Evolutionary conservation across 2,797 vertebrate species (phyloP).

Genomic region (Poeciliopsis turneri): DNA sequence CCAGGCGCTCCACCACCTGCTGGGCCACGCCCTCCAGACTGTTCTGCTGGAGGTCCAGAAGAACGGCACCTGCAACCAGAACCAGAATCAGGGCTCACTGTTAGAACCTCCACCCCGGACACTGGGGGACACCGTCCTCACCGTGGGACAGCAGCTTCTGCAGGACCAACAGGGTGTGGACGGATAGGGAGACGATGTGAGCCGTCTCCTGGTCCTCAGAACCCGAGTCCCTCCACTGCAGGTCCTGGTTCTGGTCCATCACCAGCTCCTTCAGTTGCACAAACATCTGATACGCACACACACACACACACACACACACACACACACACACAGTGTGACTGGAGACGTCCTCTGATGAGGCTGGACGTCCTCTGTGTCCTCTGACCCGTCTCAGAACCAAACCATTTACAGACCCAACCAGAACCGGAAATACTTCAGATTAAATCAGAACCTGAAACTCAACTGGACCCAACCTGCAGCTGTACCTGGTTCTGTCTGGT

Average conservation of each 20-base stretch:
- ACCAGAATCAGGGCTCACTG: background rate
- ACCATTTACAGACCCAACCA: background rate
- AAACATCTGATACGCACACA: constrained; percentile 82
- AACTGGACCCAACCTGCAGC: background rate
- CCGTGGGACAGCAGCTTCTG: constrained; percentile 85
- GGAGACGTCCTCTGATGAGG: background rate
- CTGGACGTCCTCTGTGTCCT: background rate
- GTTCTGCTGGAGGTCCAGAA: constrained; percentile 90
- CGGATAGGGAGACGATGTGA: constrained; percentile 88
- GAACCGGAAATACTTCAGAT: background rate
- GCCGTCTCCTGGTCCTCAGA: constrained; percentile 93
- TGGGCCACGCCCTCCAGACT: constrained; percentile 89
- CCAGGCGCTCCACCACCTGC: constrained; percentile 95
- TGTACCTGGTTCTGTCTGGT: constrained; percentile 45
- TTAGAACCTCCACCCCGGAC: background rate
- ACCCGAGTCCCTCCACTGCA: constrained; percentile 92
- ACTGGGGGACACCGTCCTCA: constrained; percentile 42
- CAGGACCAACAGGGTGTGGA: constrained; percentile 87
- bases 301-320: too few species aligned
- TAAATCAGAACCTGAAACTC: background rate
- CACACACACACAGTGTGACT: too few species aligned
- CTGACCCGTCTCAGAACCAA: background rate
- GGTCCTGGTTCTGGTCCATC: constrained; percentile 90
- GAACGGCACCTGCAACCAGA: constrained; percentile 82
- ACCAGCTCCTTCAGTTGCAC: constrained; percentile 93